These are phyloP conservation scores for Sphaeramia orbicularis DNA, from an alignment of 2,797 vertebrate species.

Conservation along the genomic window DNA sequence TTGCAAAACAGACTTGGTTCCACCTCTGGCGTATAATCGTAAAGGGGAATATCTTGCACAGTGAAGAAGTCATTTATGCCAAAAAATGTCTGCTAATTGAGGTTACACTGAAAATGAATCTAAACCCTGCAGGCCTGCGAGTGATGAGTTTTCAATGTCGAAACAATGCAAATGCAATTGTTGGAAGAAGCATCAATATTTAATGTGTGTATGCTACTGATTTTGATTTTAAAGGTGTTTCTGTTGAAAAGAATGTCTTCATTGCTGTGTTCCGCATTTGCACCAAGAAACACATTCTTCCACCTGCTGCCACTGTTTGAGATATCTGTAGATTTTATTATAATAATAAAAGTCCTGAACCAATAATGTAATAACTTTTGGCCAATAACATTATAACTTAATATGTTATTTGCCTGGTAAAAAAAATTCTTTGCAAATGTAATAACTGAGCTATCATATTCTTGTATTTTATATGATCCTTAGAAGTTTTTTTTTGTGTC, in stretches of 20 bases:
- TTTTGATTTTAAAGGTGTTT: constrained; percentile 34
- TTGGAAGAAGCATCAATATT: too few relatives aligned
- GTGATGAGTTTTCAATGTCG: constrained; percentile 18
- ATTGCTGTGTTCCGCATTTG: constrained; percentile 37
- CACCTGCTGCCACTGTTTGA: constrained; percentile 55
- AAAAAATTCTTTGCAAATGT: too few relatives aligned
- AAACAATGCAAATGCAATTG: constrained; percentile 20
- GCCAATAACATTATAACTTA: too few relatives aligned
- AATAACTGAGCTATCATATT: too few relatives aligned
- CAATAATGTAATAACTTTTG: too few relatives aligned
- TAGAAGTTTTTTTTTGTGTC: too few relatives aligned
- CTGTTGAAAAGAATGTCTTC: constrained; percentile 29
- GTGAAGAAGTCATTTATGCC: constrained; percentile 5
- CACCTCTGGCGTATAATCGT: too few relatives aligned
- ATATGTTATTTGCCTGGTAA: too few relatives aligned
- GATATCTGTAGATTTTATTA: constrained; percentile 47
- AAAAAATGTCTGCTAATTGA: constrained; percentile 13
- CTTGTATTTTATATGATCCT: too few relatives aligned
- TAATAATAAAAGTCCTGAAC: too few relatives aligned
- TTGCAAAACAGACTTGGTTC: too few relatives aligned
- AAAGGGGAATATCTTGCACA: neutral
- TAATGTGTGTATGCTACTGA: too few relatives aligned
- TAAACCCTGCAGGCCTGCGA: constrained; percentile 12
- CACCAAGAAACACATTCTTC: constrained; percentile 35
- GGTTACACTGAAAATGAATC: neutral